Evolutionary conservation across 2,888 invertebrate genomes (phyloP).

Genomic region (Lasioglossum malachurum): DNA sequence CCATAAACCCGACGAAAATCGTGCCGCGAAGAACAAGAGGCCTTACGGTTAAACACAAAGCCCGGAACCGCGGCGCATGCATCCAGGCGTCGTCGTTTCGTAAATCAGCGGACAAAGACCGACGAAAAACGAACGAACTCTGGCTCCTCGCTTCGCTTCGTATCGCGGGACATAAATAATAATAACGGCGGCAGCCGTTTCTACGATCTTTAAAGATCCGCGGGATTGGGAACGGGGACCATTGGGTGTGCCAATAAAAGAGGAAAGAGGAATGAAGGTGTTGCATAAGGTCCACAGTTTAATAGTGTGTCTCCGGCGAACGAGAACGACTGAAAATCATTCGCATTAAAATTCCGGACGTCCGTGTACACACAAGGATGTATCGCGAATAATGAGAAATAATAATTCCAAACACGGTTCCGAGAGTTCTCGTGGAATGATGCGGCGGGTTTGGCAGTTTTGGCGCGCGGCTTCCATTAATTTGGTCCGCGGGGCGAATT

Average conservation of each 20-base stretch:
- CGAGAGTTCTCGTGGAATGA: not conserved
- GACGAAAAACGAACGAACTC: not conserved
- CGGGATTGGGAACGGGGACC: not conserved
- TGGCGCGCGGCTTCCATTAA: not conserved
- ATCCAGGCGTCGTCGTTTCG: constrained; percentile 48
- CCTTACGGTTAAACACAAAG: constrained; percentile 22
- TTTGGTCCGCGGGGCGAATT: not conserved
- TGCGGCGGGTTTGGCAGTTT: not conserved
- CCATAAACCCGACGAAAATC: constrained; percentile 35
- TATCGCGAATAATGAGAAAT: too few relatives aligned
- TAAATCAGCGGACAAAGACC: constrained; percentile 56
- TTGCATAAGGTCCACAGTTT: too few relatives aligned
- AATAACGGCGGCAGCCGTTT: not conserved
- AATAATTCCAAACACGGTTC: too few relatives aligned
- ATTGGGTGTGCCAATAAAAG: not conserved
- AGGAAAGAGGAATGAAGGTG: not conserved
- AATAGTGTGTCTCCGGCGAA: too few relatives aligned
- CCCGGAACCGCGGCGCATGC: constrained; percentile 22
- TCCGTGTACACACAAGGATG: too few relatives aligned
- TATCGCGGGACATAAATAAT: not conserved
- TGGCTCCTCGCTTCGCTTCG: not conserved
- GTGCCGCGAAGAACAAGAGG: constrained; percentile 31
- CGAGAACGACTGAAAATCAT: too few relatives aligned
- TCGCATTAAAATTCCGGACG: too few relatives aligned
- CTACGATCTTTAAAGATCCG: not conserved